Base-by-base conservation (phyloP, 2,797 vertebrate species). In the Oryzias sinensis region DNA sequence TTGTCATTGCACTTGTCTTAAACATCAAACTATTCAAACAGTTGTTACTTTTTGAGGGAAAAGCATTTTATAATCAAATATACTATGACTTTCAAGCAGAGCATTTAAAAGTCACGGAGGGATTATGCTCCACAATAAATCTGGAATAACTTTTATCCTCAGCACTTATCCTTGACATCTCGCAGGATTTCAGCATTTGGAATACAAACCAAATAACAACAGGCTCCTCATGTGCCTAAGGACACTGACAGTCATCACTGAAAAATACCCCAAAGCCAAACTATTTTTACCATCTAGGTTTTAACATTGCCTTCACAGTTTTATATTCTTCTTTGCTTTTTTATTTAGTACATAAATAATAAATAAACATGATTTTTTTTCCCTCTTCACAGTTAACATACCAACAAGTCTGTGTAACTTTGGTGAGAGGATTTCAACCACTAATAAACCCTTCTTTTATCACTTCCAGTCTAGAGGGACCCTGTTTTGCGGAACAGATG, bases 401-500 rank as follows among this genome's bases (percentile, higher is more conserved):
- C 24, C 61, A 55, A 51, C 48, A 76, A 59, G 61, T 37, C 33
- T 2, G 57, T 44, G 63, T 22, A 42, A 45, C 57, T 72, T 72
- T 33, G 13, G 50, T 29, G 25, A 64, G 49, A 60, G 76, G 70
- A 79, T 82, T 83, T 69, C 72, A 65, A 54, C 9, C 14, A 76
- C 65, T 48, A 48, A 70, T 62, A 56, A 49, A 59, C 59, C 53
- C 63, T 86, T 87, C 72, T 77, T 86, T 69, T 84, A 71, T 84
- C 73, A 67, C 68, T 51, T 54, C 77, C 70, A 81, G 77, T 87
- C 77, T 87, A 67, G 83, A 71, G 81, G 76, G 79, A 68, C 57
- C 64, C 62, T 82, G 72, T 79, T 61, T 76, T 78, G 74, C 76
- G 83, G 81, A 82, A 79, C 88, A 91, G 87, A 89, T 90, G 87